Conservation (phyloP, 2,888 invertebrate species). For the Acanthosepion esculentum region DNA sequence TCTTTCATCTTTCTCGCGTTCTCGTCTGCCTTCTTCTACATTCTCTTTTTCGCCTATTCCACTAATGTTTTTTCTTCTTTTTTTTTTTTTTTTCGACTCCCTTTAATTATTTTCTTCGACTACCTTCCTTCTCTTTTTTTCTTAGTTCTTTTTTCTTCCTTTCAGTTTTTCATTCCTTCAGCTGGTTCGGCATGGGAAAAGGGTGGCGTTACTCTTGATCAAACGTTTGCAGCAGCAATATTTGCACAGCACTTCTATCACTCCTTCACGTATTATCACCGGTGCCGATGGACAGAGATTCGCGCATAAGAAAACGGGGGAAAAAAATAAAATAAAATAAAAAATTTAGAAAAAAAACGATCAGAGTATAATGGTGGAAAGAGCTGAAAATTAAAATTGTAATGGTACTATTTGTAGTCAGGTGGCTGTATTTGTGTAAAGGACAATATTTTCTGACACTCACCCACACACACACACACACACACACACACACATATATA, state of each 20-base stretch:
- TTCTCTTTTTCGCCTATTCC: too few species aligned
- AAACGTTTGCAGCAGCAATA: constrained; percentile 4
- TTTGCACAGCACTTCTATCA: neutral
- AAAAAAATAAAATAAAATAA: neutral
- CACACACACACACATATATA: too few species aligned
- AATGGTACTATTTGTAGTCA: constrained; percentile 7
- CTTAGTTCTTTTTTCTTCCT: neutral
- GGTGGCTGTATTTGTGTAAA: neutral
- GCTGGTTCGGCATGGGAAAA: neutral
- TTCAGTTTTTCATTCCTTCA: neutral
- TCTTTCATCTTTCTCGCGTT: neutral
- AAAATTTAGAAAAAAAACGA: neutral
- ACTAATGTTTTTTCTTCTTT: neutral
- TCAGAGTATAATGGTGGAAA: neutral
- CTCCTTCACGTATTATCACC: neutral
- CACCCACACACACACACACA: neutral
- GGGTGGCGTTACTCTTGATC: neutral
- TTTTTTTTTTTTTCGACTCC: neutral
- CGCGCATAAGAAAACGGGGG: neutral
- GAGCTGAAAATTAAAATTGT: neutral
- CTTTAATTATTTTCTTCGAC: neutral
- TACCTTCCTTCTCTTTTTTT: neutral
- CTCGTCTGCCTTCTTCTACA: neutral
- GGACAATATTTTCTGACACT: neutral
- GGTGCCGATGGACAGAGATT: neutral